Base-by-base conservation (phyloP, 2,113 vertebrate genomes). In the Pelusios castaneus region DNA sequence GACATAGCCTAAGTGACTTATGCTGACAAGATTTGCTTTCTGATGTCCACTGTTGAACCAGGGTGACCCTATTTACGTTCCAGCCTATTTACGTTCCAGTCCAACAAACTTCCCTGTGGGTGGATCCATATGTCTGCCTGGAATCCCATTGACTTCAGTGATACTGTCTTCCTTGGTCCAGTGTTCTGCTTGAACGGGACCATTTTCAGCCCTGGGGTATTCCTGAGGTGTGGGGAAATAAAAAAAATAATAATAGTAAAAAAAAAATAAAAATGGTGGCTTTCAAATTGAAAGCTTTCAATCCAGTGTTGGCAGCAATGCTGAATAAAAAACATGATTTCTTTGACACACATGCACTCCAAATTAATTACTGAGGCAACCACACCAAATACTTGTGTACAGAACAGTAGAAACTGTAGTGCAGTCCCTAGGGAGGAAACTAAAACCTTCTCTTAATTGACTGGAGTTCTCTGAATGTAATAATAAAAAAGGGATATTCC, bases 1-100 rank as follows among this genome's bases (percentile, higher is more conserved):
- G 10, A 47, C 47, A 47, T 47, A 47, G 47, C 47, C 47, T 47
- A 47, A 87, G 80, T 96, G 89, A 97, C 94, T 97, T 97, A 93
- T 58, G 56, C 80, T 19, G 63, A 88, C 86, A 93, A 24, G 84
- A 92, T 93, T 96, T 95, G 17, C 87, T 96, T 96, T 82, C 86
- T 92, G 91, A 58, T 85, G 93, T 58, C n/a, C 56, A 91, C 14
- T 86, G 79, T 91, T 93, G 88, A 91, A 95, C 79, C 60, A 89
- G 21, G 76, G 88, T 96, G 70, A 89, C 2, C 25, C 45, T 45
- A 84, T 91, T 88, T 82, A 93, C 43, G 55, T 78, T 49, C 38
- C 54, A 89, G 2, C 25, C 45, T 45, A 84, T 91, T 88, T 82
- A 93, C 43, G 55, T 78, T 49, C 38, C 54, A 89, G 14, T 10